phyloP scores from a whole-genome alignment of 1,140 invertebrate genomes.

The Hermetia illucens region DNA sequence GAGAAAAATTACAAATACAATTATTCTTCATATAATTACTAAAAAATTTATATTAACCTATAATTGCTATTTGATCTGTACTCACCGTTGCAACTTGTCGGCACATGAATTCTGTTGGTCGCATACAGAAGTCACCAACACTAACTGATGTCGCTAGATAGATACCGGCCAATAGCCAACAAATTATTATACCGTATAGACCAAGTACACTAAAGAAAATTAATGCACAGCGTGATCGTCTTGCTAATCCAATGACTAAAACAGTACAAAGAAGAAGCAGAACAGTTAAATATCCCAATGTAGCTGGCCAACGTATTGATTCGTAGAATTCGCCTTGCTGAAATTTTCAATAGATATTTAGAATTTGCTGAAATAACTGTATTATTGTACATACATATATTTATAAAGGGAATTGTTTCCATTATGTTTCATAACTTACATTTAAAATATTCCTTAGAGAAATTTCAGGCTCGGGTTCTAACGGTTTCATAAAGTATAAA shows the following conservation, averaged over 20 bases:
- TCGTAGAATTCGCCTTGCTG: conserved; percentile 39
- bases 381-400: background rate
- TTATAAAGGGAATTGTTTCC: conserved; percentile 4
- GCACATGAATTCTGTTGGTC: conserved; percentile 41
- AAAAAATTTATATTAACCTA: too few relatives aligned
- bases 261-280: conserved; percentile 66
- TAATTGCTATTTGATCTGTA: background rate
- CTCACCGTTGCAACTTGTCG: conserved; percentile 29
- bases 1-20: too few relatives aligned
- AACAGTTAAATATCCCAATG: conserved; percentile 59
- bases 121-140: conserved; percentile 55
- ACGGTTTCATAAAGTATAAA: conserved; percentile 53
- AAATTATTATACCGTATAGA: conserved; percentile 64
- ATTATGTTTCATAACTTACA: conserved; percentile 22
- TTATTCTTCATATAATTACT: too few relatives aligned
- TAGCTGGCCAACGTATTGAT: conserved; percentile 60
- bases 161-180: conserved; percentile 61
- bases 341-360: conserved; percentile 10
- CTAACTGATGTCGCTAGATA: conserved; percentile 58
- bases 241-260: conserved; percentile 64
- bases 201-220: conserved; percentile 67
- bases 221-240: conserved; percentile 66
- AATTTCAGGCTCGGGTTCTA: conserved; percentile 46
- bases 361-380: background rate
- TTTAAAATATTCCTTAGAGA: conserved; percentile 46